phyloP scores from a whole-genome alignment of 1,140 invertebrate genomes.

The Pteromalus puparum region DNA sequence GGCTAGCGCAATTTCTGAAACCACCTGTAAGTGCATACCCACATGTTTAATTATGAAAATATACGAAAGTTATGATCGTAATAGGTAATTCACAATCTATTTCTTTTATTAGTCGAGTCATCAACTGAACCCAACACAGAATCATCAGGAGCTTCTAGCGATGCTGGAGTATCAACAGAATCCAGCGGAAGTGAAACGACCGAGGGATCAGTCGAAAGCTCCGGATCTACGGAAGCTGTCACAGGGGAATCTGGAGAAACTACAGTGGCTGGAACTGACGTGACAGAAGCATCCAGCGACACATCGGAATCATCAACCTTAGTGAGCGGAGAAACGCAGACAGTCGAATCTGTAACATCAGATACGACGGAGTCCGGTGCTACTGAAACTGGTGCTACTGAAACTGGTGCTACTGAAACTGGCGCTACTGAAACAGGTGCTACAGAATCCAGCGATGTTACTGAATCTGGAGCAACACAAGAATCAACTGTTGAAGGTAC shows the following conservation, averaged over 20 bases:
- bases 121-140: constrained; percentile 17
- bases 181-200: constrained; percentile 42
- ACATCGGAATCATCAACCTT: constrained; percentile 35
- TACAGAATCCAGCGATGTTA: constrained; percentile 49
- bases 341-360: constrained; percentile 2
- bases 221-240: constrained; percentile 24
- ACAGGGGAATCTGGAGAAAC: constrained; percentile 39
- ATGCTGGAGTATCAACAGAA: constrained; percentile 51
- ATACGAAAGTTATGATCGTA: not conserved
- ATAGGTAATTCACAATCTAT: not conserved
- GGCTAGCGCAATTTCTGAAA: constrained; percentile 25
- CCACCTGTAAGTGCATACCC: constrained; percentile 31
- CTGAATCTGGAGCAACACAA: constrained; percentile 47
- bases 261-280: constrained; percentile 13
- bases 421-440: not conserved
- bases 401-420: constrained; percentile 2
- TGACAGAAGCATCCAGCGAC: constrained; percentile 43
- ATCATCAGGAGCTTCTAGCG: not conserved
- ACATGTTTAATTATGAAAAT: not conserved
- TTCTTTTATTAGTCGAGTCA: constrained; percentile 31
- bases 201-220: constrained; percentile 50
- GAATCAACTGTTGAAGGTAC: constrained; percentile 47
- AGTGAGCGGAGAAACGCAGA: constrained; percentile 21
- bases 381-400: constrained; percentile 5
- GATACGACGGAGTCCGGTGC: constrained; percentile 2